phyloP scores from a whole-genome alignment of 2,113 vertebrate genomes.

The Platichthys stellatus region DNA sequence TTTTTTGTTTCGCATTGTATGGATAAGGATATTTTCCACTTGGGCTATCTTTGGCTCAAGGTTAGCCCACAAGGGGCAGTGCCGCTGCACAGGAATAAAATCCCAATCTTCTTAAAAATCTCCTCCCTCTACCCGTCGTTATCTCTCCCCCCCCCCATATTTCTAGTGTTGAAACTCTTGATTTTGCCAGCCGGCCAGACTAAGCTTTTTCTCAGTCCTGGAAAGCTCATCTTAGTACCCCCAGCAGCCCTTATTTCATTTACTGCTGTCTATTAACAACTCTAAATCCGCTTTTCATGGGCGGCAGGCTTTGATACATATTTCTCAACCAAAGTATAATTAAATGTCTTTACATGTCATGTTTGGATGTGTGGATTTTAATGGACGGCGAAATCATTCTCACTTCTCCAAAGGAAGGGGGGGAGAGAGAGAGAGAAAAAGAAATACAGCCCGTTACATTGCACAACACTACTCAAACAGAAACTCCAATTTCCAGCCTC shows the following conservation, averaged over 20 bases:
- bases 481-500: slow-evolving; percentile 62
- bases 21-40: slow-evolving; percentile 1
- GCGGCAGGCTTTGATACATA: slow-evolving; percentile 68
- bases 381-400: slow-evolving; percentile 58
- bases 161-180: slow-evolving; percentile 61
- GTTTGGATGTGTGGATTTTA: slow-evolving; percentile 70
- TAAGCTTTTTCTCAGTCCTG: slow-evolving; percentile 75
- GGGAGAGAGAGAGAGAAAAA: slow-evolving; percentile 4
- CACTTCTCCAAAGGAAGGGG: slow-evolving; percentile 22
- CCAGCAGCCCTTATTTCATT: slow-evolving; percentile 67
- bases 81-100: slow-evolving; percentile 57
- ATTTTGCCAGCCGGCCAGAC: slow-evolving; percentile 64
- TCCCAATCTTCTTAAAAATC: slow-evolving; percentile 58
- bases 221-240: slow-evolving; percentile 71
- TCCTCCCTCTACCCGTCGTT: slow-evolving; percentile 1
- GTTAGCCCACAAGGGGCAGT: slow-evolving; percentile 71
- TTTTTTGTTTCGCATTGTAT: slow-evolving; percentile 1
- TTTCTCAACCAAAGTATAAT: slow-evolving; percentile 75
- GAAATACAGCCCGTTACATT: slow-evolving; percentile 56
- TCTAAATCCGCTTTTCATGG: slow-evolving; percentile 75
- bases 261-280: slow-evolving; percentile 72
- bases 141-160: slow-evolving; percentile 17
- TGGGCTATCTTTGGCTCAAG: background rate
- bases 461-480: slow-evolving; percentile 56
- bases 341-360: slow-evolving; percentile 79